Conservation (phyloP, 92 coral and sea anemone species). For the Pocillopora grandis region DNA sequence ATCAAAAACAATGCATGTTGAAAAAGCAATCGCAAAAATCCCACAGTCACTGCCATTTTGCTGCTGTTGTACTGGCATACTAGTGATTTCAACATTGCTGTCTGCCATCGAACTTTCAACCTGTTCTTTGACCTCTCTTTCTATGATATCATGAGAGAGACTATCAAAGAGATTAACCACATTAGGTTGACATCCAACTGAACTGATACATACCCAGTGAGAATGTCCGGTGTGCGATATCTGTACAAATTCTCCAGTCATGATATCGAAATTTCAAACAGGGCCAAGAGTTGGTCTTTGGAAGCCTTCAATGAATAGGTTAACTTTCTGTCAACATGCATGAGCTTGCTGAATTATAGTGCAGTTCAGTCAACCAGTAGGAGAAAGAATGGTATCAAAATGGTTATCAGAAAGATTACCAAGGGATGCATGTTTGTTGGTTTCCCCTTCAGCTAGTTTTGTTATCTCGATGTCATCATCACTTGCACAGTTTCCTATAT, state of each 20-base stretch:
- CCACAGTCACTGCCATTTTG: conserved; percentile 70
- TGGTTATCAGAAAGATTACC: conserved; percentile 36
- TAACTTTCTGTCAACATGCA: conserved; percentile 23
- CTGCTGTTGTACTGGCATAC: conserved; percentile 59
- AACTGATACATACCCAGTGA: conserved; percentile 50
- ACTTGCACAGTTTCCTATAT: neutral
- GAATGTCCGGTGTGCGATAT: conserved; percentile 42
- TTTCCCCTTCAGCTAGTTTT: conserved; percentile 20
- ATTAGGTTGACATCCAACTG: conserved; percentile 55
- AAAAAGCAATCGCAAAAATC: conserved; percentile 67
- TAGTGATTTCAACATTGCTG: conserved; percentile 43
- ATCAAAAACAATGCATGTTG: conserved; percentile 56
- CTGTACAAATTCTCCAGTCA: conserved; percentile 52
- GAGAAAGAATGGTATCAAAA: conserved; percentile 41
- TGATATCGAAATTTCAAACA: conserved; percentile 48
- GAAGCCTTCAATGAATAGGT: conserved; percentile 39
- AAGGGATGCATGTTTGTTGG: conserved; percentile 40
- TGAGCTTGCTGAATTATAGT: conserved; percentile 47
- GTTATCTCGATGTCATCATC: neutral
- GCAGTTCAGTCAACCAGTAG: conserved; percentile 49
- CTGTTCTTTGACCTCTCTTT: conserved; percentile 60
- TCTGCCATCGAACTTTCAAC: conserved; percentile 58
- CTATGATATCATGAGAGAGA: conserved; percentile 59
- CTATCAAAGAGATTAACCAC: conserved; percentile 62
- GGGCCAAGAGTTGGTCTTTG: conserved; percentile 60